Base-by-base conservation (phyloP, 64 coral and sea anemone genomes). In the Exaiptasia diaphana region DNA sequence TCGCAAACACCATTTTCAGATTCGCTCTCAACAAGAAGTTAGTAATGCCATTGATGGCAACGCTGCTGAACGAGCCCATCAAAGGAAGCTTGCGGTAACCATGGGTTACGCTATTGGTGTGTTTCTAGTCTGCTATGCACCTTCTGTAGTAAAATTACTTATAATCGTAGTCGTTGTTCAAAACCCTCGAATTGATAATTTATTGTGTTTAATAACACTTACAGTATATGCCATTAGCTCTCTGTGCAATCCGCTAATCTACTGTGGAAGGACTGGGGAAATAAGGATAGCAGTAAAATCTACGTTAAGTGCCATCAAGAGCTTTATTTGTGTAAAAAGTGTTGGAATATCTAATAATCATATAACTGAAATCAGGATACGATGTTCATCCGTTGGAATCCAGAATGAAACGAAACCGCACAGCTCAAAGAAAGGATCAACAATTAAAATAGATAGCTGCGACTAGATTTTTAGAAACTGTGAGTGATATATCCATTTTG, bases 21-120 rank as follows among this genome's bases (percentile, higher is more conserved):
- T 65, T 18, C 61, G 12, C 11, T 65, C 61, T 0, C 61, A 65
- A 15, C 61, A 37, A 37, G 32, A 35, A 27, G 25, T 35, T n/a
- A n/a, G n/a, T n/a, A n/a, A n/a, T n/a, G n/a, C n/a, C 5, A 20
- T 0, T 0, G 40, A 24, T 42, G 20, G 23, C 9, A 14, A 67
- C 6, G 38, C 39, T 49, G 14, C 33, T 0, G 69, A 49, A 23
- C 40, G 11, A 18, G 38, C 38, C 1, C 18, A 13, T 42, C 39
- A 73, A 30, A 43, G 69, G 38, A 73, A 73, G 20, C 69, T 73
- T 46, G 69, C 69, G 3, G 39, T 73, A 2, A 73, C 45, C 36
- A 73, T 73, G 69, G 21, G 36, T 3, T 73, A 73, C 38, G 38
- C 45, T 10, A 49, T 73, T 2, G 69, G 69, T 9, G 69, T 73